Conservation (phyloP, 2,888 invertebrate genomes). For the Leptinotarsa tumamoca region DNA sequence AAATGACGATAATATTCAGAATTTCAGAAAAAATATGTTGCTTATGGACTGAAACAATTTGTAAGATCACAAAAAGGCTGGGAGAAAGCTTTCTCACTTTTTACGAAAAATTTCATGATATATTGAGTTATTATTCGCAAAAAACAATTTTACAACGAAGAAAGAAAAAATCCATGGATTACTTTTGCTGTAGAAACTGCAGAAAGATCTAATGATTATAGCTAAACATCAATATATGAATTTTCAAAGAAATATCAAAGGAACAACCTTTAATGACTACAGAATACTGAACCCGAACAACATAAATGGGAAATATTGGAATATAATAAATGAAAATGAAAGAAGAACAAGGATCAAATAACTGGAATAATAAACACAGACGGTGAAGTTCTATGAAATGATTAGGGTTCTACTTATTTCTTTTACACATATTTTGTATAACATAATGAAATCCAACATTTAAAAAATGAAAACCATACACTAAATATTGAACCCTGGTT, state of each 20-base stretch:
- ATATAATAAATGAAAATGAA: slow-evolving; percentile 6
- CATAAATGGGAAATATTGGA: slow-evolving; percentile 11
- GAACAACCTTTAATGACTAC: slow-evolving; percentile 1
- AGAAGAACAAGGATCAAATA: slow-evolving; percentile 8
- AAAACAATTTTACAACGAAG: too few relatives aligned
- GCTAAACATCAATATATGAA: slow-evolving; percentile 6
- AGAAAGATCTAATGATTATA: slow-evolving; percentile 2
- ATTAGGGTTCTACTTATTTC: not conserved
- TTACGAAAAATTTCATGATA: slow-evolving; percentile 8
- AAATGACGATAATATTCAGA: too few relatives aligned
- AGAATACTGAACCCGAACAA: slow-evolving; percentile 9
- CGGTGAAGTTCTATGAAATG: slow-evolving; percentile 6
- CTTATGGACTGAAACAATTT: slow-evolving; percentile 18
- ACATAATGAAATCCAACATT: not conserved
- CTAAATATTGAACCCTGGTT: slow-evolving; percentile 3
- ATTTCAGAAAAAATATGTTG: slow-evolving; percentile 19
- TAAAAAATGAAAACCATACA: not conserved
- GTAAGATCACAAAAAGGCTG: not conserved
- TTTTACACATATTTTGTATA: slow-evolving; percentile 1
- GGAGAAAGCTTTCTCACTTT: slow-evolving; percentile 13
- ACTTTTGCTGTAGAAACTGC: slow-evolving; percentile 6
- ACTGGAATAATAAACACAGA: slow-evolving; percentile 6
- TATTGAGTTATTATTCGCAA: too few relatives aligned
- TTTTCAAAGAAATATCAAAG: slow-evolving; percentile 7
- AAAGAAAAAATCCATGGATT: too few relatives aligned